Evolutionary conservation across 2,113 vertebrate genomes (phyloP).

Genomic region (Piaya cayana): DNA sequence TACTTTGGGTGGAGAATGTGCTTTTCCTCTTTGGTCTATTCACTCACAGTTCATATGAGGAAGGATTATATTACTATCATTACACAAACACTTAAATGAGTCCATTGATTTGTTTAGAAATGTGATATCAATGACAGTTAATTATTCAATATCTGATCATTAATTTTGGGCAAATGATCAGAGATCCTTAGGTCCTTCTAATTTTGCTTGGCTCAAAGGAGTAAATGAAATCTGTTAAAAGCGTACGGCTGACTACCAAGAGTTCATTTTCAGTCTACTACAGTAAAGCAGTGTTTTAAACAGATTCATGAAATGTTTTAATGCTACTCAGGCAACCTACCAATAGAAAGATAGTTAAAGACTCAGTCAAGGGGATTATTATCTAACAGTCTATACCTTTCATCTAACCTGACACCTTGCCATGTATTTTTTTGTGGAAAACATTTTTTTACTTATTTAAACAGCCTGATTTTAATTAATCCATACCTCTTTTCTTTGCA

Average conservation of each 20-base stretch:
- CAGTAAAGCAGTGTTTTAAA: constrained; percentile 52
- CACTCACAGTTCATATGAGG: constrained; percentile 67
- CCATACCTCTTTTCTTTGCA: not conserved
- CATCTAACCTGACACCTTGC: constrained; percentile 32
- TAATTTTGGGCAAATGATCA: constrained; percentile 74
- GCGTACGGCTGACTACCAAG: not conserved
- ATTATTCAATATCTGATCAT: constrained; percentile 81
- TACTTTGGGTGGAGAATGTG: constrained; percentile 10
- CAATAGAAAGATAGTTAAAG: constrained; percentile 54
- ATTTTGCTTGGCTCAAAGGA: constrained; percentile 38
- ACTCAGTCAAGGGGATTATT: constrained; percentile 36
- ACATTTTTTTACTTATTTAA: constrained; percentile 29
- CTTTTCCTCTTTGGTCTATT: constrained; percentile 68
- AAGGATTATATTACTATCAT: constrained; percentile 76
- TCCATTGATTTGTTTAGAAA: constrained; percentile 76
- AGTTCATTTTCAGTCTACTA: constrained; percentile 50
- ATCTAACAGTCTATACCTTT: constrained; percentile 29
- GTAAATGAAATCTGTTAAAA: constrained; percentile 54
- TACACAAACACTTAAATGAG: constrained; percentile 79
- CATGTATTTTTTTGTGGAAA: constrained; percentile 2
- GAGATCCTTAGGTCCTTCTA: constrained; percentile 48
- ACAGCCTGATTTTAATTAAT: constrained; percentile 47
- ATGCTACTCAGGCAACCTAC: constrained; percentile 28
- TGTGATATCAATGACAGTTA: constrained; percentile 74
- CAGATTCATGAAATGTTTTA: constrained; percentile 60